Evolutionary conservation across 2,113 vertebrate genomes (phyloP).

Genomic region (Notarius quadriscutis): DNA sequence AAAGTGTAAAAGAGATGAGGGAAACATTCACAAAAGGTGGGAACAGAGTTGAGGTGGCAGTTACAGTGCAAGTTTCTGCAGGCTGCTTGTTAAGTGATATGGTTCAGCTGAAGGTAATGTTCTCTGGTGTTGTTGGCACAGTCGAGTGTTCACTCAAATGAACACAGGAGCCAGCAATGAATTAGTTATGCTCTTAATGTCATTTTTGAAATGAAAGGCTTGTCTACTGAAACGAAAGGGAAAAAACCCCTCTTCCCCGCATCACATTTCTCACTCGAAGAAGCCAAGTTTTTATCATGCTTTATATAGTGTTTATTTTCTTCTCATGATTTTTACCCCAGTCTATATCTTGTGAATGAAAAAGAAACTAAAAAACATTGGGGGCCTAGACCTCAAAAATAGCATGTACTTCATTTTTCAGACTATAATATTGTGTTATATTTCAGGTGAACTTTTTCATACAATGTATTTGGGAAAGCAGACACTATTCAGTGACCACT

Average conservation of each 20-base stretch:
- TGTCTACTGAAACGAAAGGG: not conserved
- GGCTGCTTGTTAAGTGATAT: conserved; percentile 11
- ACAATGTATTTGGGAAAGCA: not conserved
- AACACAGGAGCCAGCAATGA: conserved; percentile 26
- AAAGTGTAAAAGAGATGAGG: not conserved
- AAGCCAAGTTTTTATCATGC: not conserved
- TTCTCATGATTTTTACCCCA: not conserved
- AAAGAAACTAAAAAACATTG: not conserved
- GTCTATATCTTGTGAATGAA: not conserved
- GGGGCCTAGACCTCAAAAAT: not conserved
- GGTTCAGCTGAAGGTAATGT: conserved; percentile 21
- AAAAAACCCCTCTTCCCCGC: not conserved
- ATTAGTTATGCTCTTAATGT: conserved; percentile 2
- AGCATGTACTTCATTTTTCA: not conserved
- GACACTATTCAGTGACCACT: not conserved
- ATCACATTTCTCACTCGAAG: not conserved
- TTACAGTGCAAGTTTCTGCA: conserved; percentile 36
- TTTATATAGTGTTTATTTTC: not conserved
- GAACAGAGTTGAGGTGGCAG: conserved; percentile 18
- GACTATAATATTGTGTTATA: not conserved
- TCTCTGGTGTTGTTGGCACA: not conserved
- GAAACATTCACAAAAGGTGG: not conserved
- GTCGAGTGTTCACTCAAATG: conserved; percentile 29
- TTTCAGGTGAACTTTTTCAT: not conserved
- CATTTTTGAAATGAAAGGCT: conserved; percentile 15